Percentiles rank a stretch among this genome's conserved stretches.
These are phyloP conservation scores for Petaurus breviceps DNA, from an alignment of 2,113 vertebrate genomes.

Conservation along the genomic window DNA sequence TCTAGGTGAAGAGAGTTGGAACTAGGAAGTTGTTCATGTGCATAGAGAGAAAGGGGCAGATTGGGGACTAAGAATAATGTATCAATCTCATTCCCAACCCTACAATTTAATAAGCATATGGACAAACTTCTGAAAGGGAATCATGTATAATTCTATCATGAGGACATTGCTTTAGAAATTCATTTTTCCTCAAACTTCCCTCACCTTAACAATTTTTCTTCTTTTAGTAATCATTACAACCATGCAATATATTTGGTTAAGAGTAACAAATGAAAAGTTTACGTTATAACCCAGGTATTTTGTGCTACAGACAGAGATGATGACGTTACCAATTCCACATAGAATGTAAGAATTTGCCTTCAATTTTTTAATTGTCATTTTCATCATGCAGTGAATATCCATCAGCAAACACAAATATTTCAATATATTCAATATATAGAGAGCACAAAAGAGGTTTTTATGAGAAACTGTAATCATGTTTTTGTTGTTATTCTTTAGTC, in stretches of 20 bases:
- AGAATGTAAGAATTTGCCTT: slow-evolving; percentile 12
- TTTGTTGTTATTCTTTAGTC: not conserved
- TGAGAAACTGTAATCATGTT: not conserved
- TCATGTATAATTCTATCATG: not conserved
- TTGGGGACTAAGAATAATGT: not conserved
- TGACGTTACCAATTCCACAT: slow-evolving; percentile 51
- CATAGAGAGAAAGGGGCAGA: not conserved
- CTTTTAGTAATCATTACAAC: slow-evolving; percentile 20
- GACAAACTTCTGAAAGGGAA: not conserved
- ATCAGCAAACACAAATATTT: not conserved
- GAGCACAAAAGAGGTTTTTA: not conserved
- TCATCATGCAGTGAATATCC: not conserved
- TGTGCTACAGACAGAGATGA: slow-evolving; percentile 40
- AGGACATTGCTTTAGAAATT: slow-evolving; percentile 9
- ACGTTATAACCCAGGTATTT: slow-evolving; percentile 64
- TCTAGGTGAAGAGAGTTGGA: not conserved
- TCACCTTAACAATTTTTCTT: slow-evolving; percentile 14
- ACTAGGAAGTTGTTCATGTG: not conserved
- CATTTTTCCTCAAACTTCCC: not conserved
- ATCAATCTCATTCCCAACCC: not conserved
- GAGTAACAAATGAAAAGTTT: slow-evolving; percentile 58
- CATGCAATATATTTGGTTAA: slow-evolving; percentile 41
- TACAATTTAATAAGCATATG: not conserved
- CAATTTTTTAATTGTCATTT: not conserved
- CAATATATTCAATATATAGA: no score